Conservation (phyloP, 2,797 vertebrate species). For the Ctenopoma kingsleyae region DNA sequence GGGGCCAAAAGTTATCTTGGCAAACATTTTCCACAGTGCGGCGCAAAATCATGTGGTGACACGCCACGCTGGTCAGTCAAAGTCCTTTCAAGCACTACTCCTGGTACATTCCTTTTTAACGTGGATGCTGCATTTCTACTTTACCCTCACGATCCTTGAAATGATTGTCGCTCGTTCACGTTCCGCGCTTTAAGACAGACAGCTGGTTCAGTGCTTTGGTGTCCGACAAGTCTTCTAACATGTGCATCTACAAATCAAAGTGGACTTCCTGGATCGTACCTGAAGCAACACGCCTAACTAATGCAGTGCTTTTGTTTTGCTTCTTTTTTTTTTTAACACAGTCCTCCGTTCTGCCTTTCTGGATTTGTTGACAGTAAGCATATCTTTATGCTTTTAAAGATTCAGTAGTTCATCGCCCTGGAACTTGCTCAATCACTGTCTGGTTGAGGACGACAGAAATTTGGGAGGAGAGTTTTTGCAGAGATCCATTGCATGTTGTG, state of each 20-base stretch:
- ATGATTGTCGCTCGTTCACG: conserved; percentile 2
- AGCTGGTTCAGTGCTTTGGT: background rate
- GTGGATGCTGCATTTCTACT: background rate
- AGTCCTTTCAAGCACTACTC: background rate
- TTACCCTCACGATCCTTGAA: background rate
- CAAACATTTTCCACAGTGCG: background rate
- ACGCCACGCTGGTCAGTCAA: background rate
- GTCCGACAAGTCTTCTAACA: conserved; percentile 7
- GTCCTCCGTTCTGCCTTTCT: background rate
- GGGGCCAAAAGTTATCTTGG: background rate
- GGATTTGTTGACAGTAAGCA: conserved; percentile 31
- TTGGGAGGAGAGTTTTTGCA: conserved; percentile 84
- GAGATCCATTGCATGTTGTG: conserved; percentile 93
- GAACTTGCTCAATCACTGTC: conserved; percentile 60
- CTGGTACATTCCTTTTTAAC: background rate
- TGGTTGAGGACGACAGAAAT: conserved; percentile 73
- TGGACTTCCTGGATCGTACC: conserved; percentile 19
- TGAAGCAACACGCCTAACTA: background rate
- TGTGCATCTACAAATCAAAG: conserved; percentile 23
- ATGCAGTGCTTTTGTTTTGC: background rate
- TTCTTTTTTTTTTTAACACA: background rate
- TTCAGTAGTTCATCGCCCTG: conserved; percentile 83
- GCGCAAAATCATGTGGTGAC: background rate
- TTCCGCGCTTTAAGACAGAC: conserved; percentile 26
- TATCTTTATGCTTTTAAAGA: conserved; percentile 62